A percentile compares a stretch with the other conserved stretches of the same genome.
Conservation (phyloP, 2,888 invertebrate species). For the Troides aeacus region DNA sequence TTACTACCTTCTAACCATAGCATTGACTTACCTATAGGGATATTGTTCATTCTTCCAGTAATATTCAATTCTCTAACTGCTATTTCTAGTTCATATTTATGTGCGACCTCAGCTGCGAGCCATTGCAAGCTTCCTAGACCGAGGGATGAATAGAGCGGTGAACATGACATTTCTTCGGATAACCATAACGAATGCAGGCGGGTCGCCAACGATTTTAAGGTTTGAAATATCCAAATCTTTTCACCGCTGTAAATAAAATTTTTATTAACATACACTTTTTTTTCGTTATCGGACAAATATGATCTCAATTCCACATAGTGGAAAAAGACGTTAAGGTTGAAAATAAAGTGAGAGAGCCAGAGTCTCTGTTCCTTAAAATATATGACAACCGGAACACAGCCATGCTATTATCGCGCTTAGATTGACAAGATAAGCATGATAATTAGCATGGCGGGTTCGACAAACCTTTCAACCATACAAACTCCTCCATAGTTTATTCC, state of each 20-base stretch:
- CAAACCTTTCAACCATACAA: too few relatives aligned
- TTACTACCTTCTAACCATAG: too few relatives aligned
- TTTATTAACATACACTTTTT: not conserved
- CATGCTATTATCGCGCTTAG: too few relatives aligned
- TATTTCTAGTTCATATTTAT: constrained; percentile 35
- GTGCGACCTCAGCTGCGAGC: constrained; percentile 33
- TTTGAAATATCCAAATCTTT: constrained; percentile 65
- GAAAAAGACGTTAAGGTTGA: too few relatives aligned
- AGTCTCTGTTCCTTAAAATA: too few relatives aligned
- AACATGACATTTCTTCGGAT: constrained; percentile 40
- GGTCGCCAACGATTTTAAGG: constrained; percentile 41
- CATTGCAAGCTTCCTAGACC: constrained; percentile 38
- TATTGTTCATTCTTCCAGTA: constrained; percentile 25
- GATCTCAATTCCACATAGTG: too few relatives aligned
- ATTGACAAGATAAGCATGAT: too few relatives aligned
- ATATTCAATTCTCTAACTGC: constrained; percentile 35
- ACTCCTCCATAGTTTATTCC: too few relatives aligned
- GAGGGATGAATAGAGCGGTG: constrained; percentile 49
- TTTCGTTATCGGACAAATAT: not conserved
- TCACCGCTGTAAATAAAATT: constrained; percentile 50
- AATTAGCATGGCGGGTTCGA: too few relatives aligned
- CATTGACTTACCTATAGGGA: constrained; percentile 44
- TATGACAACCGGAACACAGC: too few relatives aligned
- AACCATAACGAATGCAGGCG: constrained; percentile 45
- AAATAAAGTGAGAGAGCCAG: too few relatives aligned